Percentiles rank a stretch among this genome's conserved stretches.
These are phyloP conservation scores for Neelides sp. DNA, from an alignment of 1,140 invertebrate genomes.

Conservation along the genomic window DNA sequence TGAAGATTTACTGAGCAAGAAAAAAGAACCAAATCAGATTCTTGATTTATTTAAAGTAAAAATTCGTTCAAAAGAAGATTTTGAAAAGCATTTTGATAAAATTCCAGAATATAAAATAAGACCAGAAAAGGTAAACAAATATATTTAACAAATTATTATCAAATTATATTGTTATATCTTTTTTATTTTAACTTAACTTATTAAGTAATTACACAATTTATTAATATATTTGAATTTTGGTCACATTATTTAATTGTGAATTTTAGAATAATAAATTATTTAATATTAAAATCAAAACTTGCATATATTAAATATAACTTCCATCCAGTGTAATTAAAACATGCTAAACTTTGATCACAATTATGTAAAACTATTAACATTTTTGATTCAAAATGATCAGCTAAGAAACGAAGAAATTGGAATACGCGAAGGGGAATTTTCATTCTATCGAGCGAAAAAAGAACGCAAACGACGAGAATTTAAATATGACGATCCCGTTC, in stretches of 20 bases:
- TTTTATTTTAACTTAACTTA: too few species aligned
- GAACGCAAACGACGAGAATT: slow-evolving; percentile 21
- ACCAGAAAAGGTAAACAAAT: slow-evolving; percentile 56
- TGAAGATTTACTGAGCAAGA: slow-evolving; percentile 64
- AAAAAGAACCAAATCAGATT: slow-evolving; percentile 70
- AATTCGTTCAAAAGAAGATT: slow-evolving; percentile 61
- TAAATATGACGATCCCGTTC: slow-evolving; percentile 60
- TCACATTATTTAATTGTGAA: too few species aligned
- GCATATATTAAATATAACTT: slow-evolving; percentile 1
- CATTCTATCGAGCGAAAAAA: slow-evolving; percentile 38
- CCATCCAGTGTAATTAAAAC: not conserved
- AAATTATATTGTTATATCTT: too few species aligned
- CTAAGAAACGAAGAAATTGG: slow-evolving; percentile 46
- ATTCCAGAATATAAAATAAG: slow-evolving; percentile 80
- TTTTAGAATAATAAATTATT: too few species aligned
- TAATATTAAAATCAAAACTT: too few species aligned
- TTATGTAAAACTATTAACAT: not conserved
- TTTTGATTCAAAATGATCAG: slow-evolving; percentile 31
- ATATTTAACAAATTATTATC: too few species aligned
- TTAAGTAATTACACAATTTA: too few species aligned
- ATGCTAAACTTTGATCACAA: not conserved
- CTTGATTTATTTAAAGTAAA: slow-evolving; percentile 70
- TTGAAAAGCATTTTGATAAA: slow-evolving; percentile 63
- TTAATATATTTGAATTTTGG: too few species aligned
- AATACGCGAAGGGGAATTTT: slow-evolving; percentile 48